Percentiles rank a stretch among this genome's conserved stretches.
phyloP scores from a whole-genome alignment of 1,140 invertebrate genomes.

The Prorops nasuta region DNA sequence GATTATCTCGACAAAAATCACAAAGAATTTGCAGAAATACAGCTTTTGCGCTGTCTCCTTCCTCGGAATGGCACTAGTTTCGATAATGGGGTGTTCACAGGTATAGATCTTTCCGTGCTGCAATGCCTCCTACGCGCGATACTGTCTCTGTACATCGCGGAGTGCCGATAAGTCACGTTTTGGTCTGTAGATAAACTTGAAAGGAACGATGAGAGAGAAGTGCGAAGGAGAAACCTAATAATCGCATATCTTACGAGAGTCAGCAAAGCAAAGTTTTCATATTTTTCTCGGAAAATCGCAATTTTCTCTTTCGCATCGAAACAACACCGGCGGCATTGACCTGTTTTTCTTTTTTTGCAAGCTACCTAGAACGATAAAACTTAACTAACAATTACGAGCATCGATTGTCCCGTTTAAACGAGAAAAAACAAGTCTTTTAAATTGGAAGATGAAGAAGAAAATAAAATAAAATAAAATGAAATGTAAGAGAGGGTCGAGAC shows the following conservation, averaged over 20 bases:
- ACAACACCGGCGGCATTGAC: slow-evolving; percentile 12
- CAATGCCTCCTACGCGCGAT: slow-evolving; percentile 13
- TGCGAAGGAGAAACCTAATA: slow-evolving; percentile 13
- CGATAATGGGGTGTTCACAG: no score
- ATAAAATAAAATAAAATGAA: neutral
- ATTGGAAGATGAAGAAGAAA: neutral
- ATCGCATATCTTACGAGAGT: slow-evolving; percentile 21
- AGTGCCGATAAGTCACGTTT: slow-evolving; percentile 4
- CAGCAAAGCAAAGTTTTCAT: no score
- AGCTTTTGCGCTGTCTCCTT: no score
- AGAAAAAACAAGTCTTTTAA: no score
- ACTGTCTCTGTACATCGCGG: slow-evolving; percentile 9
- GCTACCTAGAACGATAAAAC: slow-evolving; percentile 25
- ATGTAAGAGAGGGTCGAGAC: neutral
- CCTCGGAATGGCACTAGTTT: slow-evolving; percentile 29
- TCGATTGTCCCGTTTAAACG: no score
- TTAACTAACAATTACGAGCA: slow-evolving; percentile 20
- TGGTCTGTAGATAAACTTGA: slow-evolving; percentile 19
- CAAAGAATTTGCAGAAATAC: no score
- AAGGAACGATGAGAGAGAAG: slow-evolving; percentile 14
- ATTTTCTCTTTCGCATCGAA: neutral
- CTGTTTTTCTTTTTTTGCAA: slow-evolving; percentile 5
- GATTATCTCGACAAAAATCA: no score
- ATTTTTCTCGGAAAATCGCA: no score
- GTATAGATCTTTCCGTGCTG: slow-evolving; percentile 12